phyloP scores from a whole-genome alignment of 1,140 invertebrate genomes.

The Maniola jurtina region DNA sequence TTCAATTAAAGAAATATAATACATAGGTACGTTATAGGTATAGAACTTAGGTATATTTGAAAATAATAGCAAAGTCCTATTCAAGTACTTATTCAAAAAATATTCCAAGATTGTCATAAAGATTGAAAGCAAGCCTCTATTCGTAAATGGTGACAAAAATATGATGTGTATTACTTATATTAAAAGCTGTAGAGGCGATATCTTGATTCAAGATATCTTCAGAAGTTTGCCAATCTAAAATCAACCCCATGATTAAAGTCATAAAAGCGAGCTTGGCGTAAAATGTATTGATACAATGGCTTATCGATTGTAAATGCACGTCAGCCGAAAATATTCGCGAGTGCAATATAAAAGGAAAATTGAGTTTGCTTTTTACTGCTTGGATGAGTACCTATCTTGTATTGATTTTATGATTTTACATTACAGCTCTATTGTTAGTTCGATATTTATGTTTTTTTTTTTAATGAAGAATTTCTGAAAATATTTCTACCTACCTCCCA shows the following conservation, averaged over 20 bases:
- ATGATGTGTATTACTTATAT: conserved; percentile 1
- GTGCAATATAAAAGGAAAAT: conserved; percentile 15
- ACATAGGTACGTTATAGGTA: too few relatives aligned
- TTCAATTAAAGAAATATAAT: too few relatives aligned
- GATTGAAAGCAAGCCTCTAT: not conserved
- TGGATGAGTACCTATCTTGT: not conserved
- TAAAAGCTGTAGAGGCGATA: conserved; percentile 4
- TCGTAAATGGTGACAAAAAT: not conserved
- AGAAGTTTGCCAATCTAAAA: not conserved
- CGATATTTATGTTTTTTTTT: not conserved
- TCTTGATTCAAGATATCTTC: not conserved
- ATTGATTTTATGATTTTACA: conserved; percentile 2
- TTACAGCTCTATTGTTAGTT: not conserved
- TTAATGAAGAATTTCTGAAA: not conserved
- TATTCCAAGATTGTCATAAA: not conserved
- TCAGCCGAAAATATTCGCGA: conserved; percentile 12
- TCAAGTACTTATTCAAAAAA: too few relatives aligned
- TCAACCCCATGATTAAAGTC: not conserved
- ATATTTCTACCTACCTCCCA: too few relatives aligned
- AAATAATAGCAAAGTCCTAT: too few relatives aligned
- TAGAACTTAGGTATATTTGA: too few relatives aligned
- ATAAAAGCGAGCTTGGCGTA: not conserved
- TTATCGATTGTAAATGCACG: conserved; percentile 14
- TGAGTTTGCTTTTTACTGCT: conserved; percentile 10
- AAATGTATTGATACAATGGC: not conserved